Percentiles rank a stretch among this genome's conserved stretches.
phyloP scores from a whole-genome alignment of 1,140 invertebrate species.

The Drusus annulatus region DNA sequence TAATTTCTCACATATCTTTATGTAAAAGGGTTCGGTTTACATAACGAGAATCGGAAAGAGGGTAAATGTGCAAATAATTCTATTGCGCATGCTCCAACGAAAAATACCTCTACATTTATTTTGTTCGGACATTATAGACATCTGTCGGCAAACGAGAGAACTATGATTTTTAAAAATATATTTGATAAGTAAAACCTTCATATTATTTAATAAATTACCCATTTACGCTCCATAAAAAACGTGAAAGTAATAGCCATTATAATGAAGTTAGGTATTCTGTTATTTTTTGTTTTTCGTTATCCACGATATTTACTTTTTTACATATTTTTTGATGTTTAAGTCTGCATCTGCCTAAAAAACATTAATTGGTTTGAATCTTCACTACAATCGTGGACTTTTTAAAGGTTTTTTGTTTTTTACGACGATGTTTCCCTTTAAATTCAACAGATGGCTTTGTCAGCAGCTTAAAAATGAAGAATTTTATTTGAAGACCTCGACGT shows the following conservation, averaged over 20 bases:
- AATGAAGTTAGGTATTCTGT: too few species aligned
- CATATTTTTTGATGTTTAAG: too few species aligned
- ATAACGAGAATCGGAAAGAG: slow-evolving; percentile 41
- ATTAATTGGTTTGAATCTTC: slow-evolving; percentile 10
- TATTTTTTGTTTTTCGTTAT: too few species aligned
- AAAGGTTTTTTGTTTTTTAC: slow-evolving; percentile 11
- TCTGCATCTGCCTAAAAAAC: not conserved
- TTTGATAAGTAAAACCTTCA: too few species aligned
- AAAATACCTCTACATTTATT: slow-evolving; percentile 8
- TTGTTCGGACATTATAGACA: slow-evolving; percentile 8
- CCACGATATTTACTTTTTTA: too few species aligned
- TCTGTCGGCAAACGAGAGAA: slow-evolving; percentile 6
- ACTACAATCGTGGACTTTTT: slow-evolving; percentile 4
- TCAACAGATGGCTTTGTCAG: not conserved
- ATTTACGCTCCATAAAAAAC: too few species aligned
- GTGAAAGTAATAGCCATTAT: too few species aligned
- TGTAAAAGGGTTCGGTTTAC: slow-evolving; percentile 57
- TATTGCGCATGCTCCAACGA: slow-evolving; percentile 13
- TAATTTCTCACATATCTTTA: slow-evolving; percentile 57
- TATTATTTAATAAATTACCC: too few species aligned
- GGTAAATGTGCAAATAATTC: slow-evolving; percentile 36
- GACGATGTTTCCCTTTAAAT: not conserved
- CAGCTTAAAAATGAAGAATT: too few species aligned
- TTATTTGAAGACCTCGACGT: too few species aligned
- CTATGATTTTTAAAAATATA: slow-evolving; percentile 5